phyloP scores from a whole-genome alignment of 2,888 invertebrate species.

The Leptinotarsa tumamoca region DNA sequence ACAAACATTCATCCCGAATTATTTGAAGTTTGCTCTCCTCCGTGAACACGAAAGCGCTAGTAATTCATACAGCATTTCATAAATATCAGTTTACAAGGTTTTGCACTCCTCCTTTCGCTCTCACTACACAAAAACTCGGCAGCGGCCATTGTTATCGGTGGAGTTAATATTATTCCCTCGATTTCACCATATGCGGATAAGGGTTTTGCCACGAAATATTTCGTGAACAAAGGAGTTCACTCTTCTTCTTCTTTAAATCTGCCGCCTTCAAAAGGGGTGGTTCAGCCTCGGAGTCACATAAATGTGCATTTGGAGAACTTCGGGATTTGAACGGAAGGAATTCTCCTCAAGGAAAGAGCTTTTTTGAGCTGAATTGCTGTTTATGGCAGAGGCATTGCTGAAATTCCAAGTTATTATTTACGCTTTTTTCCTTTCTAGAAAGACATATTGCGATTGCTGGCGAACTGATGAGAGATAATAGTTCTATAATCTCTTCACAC shows the following conservation, averaged over 20 bases:
- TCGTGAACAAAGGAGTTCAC: conserved; percentile 24
- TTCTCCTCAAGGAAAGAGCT: conserved; percentile 18
- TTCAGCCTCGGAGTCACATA: conserved; percentile 28
- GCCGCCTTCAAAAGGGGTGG: conserved; percentile 21
- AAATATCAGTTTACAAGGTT: conserved; percentile 26
- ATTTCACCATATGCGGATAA: conserved; percentile 33
- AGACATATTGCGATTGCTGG: no score
- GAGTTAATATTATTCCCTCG: conserved; percentile 32
- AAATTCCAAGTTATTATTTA: background rate
- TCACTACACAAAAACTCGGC: conserved; percentile 18
- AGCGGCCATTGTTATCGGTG: conserved; percentile 25
- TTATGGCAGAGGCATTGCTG: background rate
- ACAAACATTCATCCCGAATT: background rate
- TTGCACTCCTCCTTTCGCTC: conserved; percentile 21
- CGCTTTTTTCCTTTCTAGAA: no score
- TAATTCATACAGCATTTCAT: conserved; percentile 19
- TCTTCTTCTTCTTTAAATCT: conserved; percentile 23
- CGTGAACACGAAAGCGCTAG: background rate
- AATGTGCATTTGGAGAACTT: conserved; percentile 29
- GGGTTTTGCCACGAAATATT: conserved; percentile 29
- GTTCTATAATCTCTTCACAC: no score
- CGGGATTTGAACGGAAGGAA: conserved; percentile 13
- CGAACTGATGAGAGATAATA: no score
- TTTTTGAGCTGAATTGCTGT: background rate
- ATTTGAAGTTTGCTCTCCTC: conserved; percentile 1